Conservation (phyloP, 2,113 vertebrate genomes). For the Xyliphius kryptos region DNA sequence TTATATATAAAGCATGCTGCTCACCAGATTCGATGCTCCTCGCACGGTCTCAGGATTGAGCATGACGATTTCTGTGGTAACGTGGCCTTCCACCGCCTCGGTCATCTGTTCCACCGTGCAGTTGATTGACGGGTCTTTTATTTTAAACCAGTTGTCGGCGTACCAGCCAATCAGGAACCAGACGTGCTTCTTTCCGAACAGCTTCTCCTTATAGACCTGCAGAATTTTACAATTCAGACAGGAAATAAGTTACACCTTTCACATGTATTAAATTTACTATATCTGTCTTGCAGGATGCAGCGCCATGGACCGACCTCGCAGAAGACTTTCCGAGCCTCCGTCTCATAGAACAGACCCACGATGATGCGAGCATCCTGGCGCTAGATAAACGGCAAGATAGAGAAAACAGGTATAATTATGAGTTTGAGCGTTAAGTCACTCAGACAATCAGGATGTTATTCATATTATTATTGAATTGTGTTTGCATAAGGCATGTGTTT, state of each 20-base stretch:
- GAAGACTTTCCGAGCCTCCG: constrained; percentile 90
- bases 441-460: no score
- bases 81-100: constrained; percentile 87
- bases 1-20: constrained; percentile 1
- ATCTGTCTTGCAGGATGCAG: no score
- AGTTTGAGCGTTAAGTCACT: neutral
- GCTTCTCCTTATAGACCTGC: constrained; percentile 93
- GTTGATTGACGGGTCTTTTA: constrained; percentile 87
- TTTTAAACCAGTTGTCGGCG: constrained; percentile 95
- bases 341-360: constrained; percentile 94
- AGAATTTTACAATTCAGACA: constrained; percentile 4
- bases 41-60: constrained; percentile 87
- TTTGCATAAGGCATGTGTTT: no score
- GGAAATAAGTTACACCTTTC: constrained; percentile 10
- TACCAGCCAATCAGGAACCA: constrained; percentile 98
- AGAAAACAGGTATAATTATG: no score
- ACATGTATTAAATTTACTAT: neutral
- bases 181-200: constrained; percentile 91
- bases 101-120: constrained; percentile 94
- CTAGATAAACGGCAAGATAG: constrained; percentile 50
- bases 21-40: constrained; percentile 89
- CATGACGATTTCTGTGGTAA: constrained; percentile 97
- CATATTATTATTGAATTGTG: no score
- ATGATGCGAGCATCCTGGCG: constrained; percentile 92
- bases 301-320: no score